Percentiles rank a stretch among this genome's conserved stretches.
Conservation (phyloP, 2,113 vertebrate species). For the Microcebus jonahi region DNA sequence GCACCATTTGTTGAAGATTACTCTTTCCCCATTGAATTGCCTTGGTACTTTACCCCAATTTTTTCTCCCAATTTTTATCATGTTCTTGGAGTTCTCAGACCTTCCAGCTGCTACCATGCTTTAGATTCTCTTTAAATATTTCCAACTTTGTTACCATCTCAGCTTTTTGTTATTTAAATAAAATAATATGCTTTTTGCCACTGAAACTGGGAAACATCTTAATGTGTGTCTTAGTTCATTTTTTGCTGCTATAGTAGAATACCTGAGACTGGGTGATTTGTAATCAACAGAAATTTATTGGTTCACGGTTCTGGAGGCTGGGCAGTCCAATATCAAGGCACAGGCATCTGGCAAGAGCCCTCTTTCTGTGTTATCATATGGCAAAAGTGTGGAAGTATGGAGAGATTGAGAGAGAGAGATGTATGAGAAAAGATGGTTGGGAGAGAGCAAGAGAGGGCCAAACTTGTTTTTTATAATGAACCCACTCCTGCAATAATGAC, state of each 20-base stretch:
- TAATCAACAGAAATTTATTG: not conserved
- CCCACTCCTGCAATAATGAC: not conserved
- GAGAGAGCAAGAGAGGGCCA: not conserved
- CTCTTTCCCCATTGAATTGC: not conserved
- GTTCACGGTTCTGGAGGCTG: not conserved
- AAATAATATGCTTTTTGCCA: not conserved
- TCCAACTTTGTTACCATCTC: not conserved
- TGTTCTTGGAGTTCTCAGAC: not conserved
- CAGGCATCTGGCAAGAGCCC: not conserved
- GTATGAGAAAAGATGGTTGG: not conserved
- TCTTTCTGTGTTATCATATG: not conserved
- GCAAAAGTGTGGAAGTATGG: not conserved
- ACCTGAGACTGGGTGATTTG: not conserved
- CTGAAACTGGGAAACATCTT: not conserved
- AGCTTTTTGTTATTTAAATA: constrained; percentile 2
- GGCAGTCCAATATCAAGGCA: not conserved
- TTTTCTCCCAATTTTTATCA: not conserved
- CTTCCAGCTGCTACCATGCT: not conserved
- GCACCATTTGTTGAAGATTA: not conserved
- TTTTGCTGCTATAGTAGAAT: not conserved
- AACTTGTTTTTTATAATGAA: not conserved
- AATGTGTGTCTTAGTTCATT: not conserved
- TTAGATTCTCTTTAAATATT: not conserved
- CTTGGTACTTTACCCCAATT: not conserved
- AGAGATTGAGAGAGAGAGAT: no score